Evolutionary conservation across 2,113 vertebrate species (phyloP).

Genomic region (Aptenodytes forsteri): DNA sequence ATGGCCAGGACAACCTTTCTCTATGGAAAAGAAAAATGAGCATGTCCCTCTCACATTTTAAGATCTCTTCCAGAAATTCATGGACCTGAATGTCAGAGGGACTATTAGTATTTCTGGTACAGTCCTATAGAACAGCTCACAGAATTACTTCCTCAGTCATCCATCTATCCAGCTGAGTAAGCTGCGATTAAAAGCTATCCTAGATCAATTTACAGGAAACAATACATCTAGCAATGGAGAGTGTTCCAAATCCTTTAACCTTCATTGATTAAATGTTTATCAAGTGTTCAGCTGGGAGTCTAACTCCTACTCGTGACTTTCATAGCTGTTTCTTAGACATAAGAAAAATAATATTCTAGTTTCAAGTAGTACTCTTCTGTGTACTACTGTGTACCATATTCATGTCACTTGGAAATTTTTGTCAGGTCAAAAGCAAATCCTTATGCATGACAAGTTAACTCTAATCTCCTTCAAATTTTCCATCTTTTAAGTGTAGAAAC

Average conservation of each 20-base stretch:
- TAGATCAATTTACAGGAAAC: not conserved
- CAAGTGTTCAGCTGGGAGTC: not conserved
- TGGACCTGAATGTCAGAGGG: not conserved
- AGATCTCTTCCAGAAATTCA: not conserved
- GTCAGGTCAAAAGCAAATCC: not conserved
- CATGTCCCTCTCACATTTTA: not conserved
- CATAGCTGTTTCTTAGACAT: not conserved
- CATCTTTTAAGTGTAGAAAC: not conserved
- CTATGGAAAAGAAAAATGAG: not conserved
- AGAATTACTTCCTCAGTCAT: not conserved
- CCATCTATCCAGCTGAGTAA: not conserved
- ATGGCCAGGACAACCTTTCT: not conserved
- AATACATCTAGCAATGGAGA: not conserved
- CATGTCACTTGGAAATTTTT: not conserved
- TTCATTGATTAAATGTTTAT: slow-evolving; percentile 10
- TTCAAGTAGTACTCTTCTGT: not conserved
- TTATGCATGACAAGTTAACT: not conserved
- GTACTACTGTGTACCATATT: not conserved
- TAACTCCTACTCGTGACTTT: not conserved
- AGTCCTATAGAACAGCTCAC: not conserved
- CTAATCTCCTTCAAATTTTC: not conserved
- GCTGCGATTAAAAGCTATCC: not conserved
- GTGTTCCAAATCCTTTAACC: not conserved
- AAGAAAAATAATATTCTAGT: not conserved
- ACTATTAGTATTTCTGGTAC: not conserved